These are phyloP conservation scores for Exaiptasia diaphana DNA, from an alignment of 64 coral and sea anemone species.

Conservation along the genomic window DNA sequence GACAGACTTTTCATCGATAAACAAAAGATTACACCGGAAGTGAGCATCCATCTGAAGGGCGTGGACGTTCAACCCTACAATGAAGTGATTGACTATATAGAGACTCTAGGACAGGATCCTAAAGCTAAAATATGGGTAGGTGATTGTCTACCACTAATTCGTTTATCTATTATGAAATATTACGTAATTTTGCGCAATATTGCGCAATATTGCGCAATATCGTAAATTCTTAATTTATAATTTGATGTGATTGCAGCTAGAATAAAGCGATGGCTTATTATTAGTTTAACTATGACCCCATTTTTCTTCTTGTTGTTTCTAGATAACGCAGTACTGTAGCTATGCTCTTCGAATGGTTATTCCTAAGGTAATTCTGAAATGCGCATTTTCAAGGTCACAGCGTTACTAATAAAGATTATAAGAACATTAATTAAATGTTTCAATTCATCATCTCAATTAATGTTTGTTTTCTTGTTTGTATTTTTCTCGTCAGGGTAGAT, in stretches of 20 bases:
- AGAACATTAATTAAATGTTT: not conserved
- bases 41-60: conserved; percentile 46
- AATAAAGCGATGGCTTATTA: not conserved
- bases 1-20: conserved; percentile 63
- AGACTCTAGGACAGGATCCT: not conserved
- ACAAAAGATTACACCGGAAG: conserved; percentile 31
- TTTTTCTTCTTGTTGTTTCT: not conserved
- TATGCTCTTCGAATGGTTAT: conserved; percentile 69
- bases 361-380: conserved; percentile 34
- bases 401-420: not conserved
- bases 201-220: no score
- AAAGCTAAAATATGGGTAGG: conserved; percentile 65
- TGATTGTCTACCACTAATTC: no score
- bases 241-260: not conserved
- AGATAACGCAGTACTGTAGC: conserved; percentile 56
- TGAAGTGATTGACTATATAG: not conserved
- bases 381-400: no score
- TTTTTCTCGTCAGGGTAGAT: conserved; percentile 22
- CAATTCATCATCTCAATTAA: not conserved
- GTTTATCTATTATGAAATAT: not conserved
- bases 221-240: no score
- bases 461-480: not conserved
- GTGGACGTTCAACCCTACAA: conserved; percentile 22
- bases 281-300: no score
- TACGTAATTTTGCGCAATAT: no score